Conservation (phyloP, 2,888 invertebrate species). For the Romanomermis culicivorax region DNA sequence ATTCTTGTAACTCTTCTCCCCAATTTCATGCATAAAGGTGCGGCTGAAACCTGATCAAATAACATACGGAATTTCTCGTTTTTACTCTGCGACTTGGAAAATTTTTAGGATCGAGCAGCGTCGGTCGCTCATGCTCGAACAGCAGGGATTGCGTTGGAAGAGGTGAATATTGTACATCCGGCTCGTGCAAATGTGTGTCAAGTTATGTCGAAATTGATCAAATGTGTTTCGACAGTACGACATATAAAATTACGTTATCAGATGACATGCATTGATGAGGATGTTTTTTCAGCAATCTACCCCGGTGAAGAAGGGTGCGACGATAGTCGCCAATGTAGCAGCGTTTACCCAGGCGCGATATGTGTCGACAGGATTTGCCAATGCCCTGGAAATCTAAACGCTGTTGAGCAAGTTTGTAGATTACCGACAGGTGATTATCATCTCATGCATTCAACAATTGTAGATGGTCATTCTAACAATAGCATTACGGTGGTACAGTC, state of each 20-base stretch:
- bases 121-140: conserved; percentile 14
- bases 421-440: no score
- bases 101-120: no score
- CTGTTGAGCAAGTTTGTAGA: conserved; percentile 19
- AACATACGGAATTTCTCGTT: no score
- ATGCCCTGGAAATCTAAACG: conserved; percentile 20
- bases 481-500: no score
- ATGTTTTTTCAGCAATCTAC: conserved; percentile 19
- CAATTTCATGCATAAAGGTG: no score
- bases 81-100: no score
- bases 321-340: conserved; percentile 21
- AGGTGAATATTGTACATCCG: conserved; percentile 22
- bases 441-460: no score
- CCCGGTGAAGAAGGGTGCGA: conserved; percentile 23
- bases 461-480: no score
- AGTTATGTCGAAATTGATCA: conserved; percentile 19
- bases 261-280: no score
- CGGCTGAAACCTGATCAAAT: no score
- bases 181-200: conserved; percentile 20
- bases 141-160: conserved; percentile 19
- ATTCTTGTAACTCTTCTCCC: no score
- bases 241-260: no score
- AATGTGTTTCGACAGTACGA: conserved; percentile 19
- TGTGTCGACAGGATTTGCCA: conserved; percentile 19
- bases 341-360: conserved; percentile 20